Evolutionary conservation across 2,113 vertebrate genomes (phyloP).

Genomic region (Mixornis gularis): DNA sequence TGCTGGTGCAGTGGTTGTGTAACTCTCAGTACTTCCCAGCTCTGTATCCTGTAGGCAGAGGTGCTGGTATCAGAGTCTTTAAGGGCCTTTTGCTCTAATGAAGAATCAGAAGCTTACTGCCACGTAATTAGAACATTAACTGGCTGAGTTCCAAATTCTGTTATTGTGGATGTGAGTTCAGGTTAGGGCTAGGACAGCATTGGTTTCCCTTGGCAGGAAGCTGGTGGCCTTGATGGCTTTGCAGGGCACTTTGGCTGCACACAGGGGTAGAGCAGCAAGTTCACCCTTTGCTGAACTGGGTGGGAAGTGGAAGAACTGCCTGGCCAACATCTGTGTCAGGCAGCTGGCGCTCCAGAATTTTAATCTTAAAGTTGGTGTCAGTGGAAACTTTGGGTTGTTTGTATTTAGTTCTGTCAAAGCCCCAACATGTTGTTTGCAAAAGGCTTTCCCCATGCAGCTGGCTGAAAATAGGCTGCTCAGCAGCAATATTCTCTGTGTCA

Average conservation of each 20-base stretch:
- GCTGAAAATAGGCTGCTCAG: background rate
- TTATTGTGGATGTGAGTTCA: background rate
- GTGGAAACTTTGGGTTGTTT: background rate
- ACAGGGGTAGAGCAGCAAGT: accelerated
- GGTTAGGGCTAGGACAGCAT: background rate
- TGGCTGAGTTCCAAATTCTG: background rate
- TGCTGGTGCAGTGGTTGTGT: background rate
- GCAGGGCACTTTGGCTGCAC: background rate
- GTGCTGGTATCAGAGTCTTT: background rate
- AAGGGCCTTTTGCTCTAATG: background rate
- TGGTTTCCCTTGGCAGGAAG: background rate
- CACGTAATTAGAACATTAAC: background rate
- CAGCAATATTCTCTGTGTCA: background rate
- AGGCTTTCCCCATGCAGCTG: background rate
- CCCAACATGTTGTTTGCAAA: background rate
- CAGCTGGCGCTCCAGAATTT: background rate
- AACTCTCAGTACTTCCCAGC: background rate
- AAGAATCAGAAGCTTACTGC: background rate
- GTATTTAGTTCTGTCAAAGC: background rate
- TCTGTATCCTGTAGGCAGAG: background rate
- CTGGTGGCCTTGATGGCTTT: background rate
- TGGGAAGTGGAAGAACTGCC: background rate
- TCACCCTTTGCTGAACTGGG: background rate
- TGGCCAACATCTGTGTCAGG: background rate
- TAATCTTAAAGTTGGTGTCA: background rate